A percentile compares a stretch with the other conserved stretches of the same genome.
Conservation (phyloP, 2,113 vertebrate genomes). For the Sterrhoptilus dennistouni region DNA sequence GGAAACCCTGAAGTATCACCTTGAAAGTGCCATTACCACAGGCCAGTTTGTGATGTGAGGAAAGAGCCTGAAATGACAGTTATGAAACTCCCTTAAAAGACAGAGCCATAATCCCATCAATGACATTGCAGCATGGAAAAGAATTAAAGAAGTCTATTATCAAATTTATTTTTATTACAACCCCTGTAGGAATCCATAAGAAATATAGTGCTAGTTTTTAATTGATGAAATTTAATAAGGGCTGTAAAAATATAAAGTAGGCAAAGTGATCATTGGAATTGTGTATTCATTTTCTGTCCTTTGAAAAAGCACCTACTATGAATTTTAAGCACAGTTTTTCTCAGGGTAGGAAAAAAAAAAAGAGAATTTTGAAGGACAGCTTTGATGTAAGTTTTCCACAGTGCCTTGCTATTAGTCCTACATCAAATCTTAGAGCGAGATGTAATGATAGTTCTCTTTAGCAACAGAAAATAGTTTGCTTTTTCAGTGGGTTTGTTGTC, state of each 20-base stretch:
- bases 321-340: background rate
- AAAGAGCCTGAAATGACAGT: background rate
- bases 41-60: background rate
- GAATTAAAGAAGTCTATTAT: background rate
- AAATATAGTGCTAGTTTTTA: background rate
- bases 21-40: background rate
- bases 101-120: background rate
- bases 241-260: background rate
- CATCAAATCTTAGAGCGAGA: background rate
- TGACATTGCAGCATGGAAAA: background rate
- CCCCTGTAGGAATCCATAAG: background rate
- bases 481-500: constrained; percentile 22
- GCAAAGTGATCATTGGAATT: background rate
- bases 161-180: background rate
- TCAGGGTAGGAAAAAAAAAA: background rate
- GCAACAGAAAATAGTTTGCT: background rate
- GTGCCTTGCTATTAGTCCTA: background rate
- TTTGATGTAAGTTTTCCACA: background rate
- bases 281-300: background rate
- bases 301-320: background rate
- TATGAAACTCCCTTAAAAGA: background rate
- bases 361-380: background rate
- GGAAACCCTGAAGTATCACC: background rate
- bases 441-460: background rate
- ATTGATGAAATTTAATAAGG: background rate